Evolutionary conservation across 2,888 invertebrate species (phyloP).

Genomic region (Ctenicera cuprea): DNA sequence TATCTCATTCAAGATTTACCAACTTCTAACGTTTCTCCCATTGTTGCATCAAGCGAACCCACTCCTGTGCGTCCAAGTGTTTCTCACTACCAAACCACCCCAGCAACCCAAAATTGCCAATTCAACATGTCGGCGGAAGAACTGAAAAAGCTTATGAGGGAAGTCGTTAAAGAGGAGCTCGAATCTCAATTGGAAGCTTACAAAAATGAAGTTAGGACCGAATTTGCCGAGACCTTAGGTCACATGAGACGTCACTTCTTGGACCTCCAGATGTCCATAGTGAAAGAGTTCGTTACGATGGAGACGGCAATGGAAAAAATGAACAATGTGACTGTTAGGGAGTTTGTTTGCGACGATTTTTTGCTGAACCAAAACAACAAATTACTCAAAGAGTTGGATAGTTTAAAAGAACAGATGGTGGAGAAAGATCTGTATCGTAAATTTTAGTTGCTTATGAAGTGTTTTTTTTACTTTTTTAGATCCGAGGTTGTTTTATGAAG

Average conservation of each 20-base stretch:
- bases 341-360: conserved; percentile 44
- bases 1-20: conserved; percentile 4
- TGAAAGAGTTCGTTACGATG: conserved; percentile 67
- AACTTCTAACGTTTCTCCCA: conserved; percentile 22
- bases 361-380: conserved; percentile 42
- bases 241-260: conserved; percentile 63
- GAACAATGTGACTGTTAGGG: conserved; percentile 29
- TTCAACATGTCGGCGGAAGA: not conserved
- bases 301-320: conserved; percentile 62
- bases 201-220: conserved; percentile 56
- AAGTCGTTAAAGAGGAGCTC: conserved; percentile 58
- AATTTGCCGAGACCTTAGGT: conserved; percentile 59
- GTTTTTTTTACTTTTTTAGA: not conserved
- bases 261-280: conserved; percentile 65
- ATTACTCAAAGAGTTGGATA: conserved; percentile 39
- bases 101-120: conserved; percentile 1
- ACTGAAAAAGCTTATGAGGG: conserved; percentile 34
- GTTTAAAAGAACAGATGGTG: conserved; percentile 40
- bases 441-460: conserved; percentile 21
- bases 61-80: not conserved
- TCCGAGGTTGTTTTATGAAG: not conserved
- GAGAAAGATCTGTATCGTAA: conserved; percentile 35
- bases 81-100: not conserved
- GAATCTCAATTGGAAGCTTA: conserved; percentile 11
- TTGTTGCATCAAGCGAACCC: conserved; percentile 15